Conservation (phyloP, 2,888 invertebrate genomes). For the Reticulitermes lucifugus region DNA sequence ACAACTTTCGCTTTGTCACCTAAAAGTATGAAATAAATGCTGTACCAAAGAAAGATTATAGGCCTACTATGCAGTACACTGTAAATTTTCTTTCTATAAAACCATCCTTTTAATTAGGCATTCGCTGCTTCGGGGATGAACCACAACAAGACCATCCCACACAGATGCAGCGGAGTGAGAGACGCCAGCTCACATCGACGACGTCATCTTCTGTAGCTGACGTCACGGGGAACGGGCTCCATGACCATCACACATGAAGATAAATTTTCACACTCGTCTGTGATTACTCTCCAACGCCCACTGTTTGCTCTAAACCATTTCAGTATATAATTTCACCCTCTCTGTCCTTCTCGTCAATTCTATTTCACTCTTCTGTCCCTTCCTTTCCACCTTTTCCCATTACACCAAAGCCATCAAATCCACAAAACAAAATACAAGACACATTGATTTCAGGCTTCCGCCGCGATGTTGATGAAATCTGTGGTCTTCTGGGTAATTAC, state of each 20-base stretch:
- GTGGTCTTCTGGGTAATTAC: too few species aligned
- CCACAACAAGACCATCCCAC: neutral
- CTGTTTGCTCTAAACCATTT: neutral
- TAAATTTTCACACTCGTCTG: neutral
- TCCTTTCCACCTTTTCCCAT: neutral
- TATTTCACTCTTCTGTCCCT: neutral
- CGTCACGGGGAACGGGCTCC: constrained; percentile 21
- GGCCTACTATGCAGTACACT: too few species aligned
- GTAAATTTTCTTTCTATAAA: too few species aligned
- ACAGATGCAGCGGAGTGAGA: neutral
- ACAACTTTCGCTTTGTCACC: too few species aligned
- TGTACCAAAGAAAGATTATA: too few species aligned
- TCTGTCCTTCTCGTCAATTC: neutral
- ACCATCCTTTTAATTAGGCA: too few species aligned
- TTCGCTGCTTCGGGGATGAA: too few species aligned
- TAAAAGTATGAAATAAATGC: too few species aligned
- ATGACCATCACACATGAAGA: constrained; percentile 8
- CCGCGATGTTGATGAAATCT: too few species aligned
- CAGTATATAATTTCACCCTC: neutral
- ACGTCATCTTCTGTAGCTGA: constrained; percentile 20
- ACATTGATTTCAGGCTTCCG: neutral
- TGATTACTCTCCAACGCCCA: neutral
- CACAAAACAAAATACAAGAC: neutral
- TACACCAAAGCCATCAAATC: neutral
- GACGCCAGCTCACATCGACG: neutral